Evolutionary conservation across 2,797 vertebrate species (phyloP).

Genomic region (Antrozous pallidus): DNA sequence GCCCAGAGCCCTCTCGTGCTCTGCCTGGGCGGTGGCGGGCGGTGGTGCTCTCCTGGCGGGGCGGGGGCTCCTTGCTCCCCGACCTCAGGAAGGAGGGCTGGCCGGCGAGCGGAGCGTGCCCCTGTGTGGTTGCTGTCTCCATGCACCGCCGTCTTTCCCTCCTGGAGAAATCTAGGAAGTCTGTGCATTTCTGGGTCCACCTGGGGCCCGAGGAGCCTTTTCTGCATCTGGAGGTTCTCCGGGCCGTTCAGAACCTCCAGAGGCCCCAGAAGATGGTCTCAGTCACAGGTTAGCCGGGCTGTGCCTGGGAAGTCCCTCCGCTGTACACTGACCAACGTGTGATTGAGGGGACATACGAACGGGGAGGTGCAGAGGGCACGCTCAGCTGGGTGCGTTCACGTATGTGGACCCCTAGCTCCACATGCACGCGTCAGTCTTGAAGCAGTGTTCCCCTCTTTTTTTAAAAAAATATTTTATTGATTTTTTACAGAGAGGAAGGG

Average conservation of each 20-base stretch:
- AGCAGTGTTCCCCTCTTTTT: neutral
- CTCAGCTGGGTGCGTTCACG: neutral
- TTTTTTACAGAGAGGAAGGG: no score
- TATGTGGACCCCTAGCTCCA: rapidly evolving
- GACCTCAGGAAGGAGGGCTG: neutral
- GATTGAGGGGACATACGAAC: neutral
- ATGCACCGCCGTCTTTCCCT: neutral
- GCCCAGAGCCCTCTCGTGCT: neutral
- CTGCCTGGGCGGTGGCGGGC: rapidly evolving
- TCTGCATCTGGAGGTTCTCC: neutral
- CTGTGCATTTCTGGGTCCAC: neutral
- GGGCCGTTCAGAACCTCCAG: neutral
- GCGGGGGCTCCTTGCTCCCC: neutral
- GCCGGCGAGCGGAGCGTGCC: no score
- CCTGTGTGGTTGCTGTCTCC: neutral
- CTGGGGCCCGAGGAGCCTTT: neutral
- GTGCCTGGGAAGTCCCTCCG: neutral
- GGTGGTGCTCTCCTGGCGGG: neutral
- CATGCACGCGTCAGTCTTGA: neutral
- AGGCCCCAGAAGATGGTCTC: neutral
- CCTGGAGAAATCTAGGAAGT: neutral
- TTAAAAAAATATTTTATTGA: no score
- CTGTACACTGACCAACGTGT: rapidly evolving
- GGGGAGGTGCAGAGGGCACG: rapidly evolving
- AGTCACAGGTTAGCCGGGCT: neutral